A percentile compares a stretch with the other conserved stretches of the same genome.
These are phyloP conservation scores for Epinephelus cyanopodus DNA, from an alignment of 2,113 vertebrate genomes.

Conservation along the genomic window DNA sequence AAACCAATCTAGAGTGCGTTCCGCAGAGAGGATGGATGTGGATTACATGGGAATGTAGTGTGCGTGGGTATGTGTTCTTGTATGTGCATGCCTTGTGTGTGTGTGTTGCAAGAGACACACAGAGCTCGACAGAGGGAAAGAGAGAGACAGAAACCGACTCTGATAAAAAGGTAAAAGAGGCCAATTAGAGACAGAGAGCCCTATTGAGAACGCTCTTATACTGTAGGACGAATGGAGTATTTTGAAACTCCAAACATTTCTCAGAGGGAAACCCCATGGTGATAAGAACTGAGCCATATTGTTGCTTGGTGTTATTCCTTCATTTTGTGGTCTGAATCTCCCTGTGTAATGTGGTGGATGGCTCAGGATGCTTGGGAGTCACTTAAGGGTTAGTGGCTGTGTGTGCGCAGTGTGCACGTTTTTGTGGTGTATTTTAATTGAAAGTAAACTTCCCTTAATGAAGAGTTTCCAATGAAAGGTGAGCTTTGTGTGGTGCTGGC, in stretches of 20 bases:
- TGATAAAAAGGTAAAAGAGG: constrained; percentile 51
- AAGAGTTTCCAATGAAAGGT: constrained; percentile 59
- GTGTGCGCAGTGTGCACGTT: constrained; percentile 30
- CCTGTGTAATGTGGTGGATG: constrained; percentile 42
- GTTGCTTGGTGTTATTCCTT: constrained; percentile 71
- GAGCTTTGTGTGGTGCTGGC: constrained; percentile 28
- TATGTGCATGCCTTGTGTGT: background rate
- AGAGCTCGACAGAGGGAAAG: background rate
- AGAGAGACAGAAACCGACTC: constrained; percentile 9
- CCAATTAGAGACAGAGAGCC: constrained; percentile 62
- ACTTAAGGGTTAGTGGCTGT: constrained; percentile 42
- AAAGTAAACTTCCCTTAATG: constrained; percentile 70
- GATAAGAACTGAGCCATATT: constrained; percentile 74
- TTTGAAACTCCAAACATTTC: constrained; percentile 46
- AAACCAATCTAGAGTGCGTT: constrained; percentile 55
- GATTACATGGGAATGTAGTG: constrained; percentile 61
- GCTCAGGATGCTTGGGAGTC: constrained; percentile 57
- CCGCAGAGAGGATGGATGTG: constrained; percentile 56
- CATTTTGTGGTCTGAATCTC: constrained; percentile 66
- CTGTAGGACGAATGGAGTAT: constrained; percentile 59
- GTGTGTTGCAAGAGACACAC: background rate
- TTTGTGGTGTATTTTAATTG: constrained; percentile 62
- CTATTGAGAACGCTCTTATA: constrained; percentile 54
- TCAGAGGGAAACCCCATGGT: constrained; percentile 40
- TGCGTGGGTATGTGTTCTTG: constrained; percentile 3